These are phyloP conservation scores for Gadus macrocephalus DNA, from an alignment of 2,113 vertebrate genomes.

Conservation along the genomic window DNA sequence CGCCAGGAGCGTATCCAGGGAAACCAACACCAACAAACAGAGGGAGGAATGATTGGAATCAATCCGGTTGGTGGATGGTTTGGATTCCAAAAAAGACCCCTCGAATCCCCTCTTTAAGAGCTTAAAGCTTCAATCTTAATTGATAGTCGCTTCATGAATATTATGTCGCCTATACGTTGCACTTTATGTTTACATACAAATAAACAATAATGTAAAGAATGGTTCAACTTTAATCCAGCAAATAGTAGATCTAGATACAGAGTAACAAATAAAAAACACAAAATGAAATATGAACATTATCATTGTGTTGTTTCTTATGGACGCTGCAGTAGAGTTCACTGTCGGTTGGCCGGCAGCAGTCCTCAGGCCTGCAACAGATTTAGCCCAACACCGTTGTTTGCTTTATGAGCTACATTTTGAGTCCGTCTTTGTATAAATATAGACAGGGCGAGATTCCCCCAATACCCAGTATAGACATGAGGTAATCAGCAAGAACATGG, in stretches of 20 bases:
- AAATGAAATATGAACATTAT: too few species aligned
- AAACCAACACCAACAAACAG: constrained; percentile 62
- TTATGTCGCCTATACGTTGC: too few species aligned
- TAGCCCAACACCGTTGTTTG: too few species aligned
- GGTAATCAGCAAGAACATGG: constrained; percentile 55
- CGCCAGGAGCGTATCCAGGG: constrained; percentile 53
- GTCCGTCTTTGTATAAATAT: constrained; percentile 51
- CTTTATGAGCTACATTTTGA: not conserved
- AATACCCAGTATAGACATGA: constrained; percentile 53
- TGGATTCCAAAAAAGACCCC: not conserved
- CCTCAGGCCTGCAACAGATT: too few species aligned
- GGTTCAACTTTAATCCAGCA: too few species aligned
- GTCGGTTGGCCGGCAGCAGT: too few species aligned
- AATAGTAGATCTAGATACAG: too few species aligned
- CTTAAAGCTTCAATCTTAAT: not conserved
- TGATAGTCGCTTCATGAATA: not conserved
- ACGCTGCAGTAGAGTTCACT: too few species aligned
- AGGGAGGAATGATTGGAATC: constrained; percentile 30
- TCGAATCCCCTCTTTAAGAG: not conserved
- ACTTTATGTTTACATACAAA: too few species aligned
- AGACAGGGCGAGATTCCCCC: constrained; percentile 44
- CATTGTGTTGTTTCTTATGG: too few species aligned
- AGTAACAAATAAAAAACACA: too few species aligned
- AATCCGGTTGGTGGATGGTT: constrained; percentile 13
- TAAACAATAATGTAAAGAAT: too few species aligned